Conservation (phyloP, 2,113 vertebrate genomes). For the Brienomyrus longianalis region DNA sequence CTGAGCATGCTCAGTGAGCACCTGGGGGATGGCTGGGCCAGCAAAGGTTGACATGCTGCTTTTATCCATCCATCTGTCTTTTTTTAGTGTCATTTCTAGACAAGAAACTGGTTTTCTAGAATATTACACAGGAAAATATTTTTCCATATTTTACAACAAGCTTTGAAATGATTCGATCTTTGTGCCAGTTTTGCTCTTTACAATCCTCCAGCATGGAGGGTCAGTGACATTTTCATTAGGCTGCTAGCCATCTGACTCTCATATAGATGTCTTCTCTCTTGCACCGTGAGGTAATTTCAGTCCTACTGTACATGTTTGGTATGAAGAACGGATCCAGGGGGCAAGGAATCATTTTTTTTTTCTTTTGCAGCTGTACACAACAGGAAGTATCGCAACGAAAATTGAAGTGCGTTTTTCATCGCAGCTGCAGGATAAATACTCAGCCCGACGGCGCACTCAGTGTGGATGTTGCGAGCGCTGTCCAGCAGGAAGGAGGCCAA, state of each 20-base stretch:
- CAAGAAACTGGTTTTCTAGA: neutral
- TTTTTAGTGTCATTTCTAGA: neutral
- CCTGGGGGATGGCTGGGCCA: neutral
- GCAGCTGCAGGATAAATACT: neutral
- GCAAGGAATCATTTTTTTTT: neutral
- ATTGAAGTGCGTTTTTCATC: neutral
- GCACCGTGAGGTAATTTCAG: neutral
- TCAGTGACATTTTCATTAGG: neutral
- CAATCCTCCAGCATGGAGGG: neutral
- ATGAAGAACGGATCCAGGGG: neutral
- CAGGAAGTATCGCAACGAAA: neutral
- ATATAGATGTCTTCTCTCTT: neutral
- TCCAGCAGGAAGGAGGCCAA: neutral
- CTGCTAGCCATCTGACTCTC: neutral
- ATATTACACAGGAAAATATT: neutral
- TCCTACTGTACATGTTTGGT: neutral
- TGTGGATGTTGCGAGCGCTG: neutral
- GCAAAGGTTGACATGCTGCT: neutral
- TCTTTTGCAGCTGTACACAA: neutral
- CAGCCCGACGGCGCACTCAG: neutral
- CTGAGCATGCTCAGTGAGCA: constrained; percentile 7
- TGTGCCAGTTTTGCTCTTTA: neutral
- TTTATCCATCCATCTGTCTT: neutral
- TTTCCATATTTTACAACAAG: neutral
- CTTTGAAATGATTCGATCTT: neutral